phyloP scores from a whole-genome alignment of 2,113 vertebrate genomes.

The Junco hyemalis region DNA sequence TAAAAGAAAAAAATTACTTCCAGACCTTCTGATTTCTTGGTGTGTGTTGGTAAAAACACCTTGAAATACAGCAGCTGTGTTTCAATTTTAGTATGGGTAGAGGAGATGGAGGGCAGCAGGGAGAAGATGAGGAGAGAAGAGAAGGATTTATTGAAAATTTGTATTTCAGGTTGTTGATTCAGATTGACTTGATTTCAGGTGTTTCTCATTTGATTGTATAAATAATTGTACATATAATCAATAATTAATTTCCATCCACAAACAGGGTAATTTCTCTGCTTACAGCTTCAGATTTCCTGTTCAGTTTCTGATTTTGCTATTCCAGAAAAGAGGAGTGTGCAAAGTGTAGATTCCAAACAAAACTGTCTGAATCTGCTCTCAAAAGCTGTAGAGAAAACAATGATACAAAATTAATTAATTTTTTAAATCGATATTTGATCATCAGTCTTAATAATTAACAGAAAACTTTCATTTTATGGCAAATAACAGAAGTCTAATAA shows the following conservation, averaged over 20 bases:
- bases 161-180: not conserved
- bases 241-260: not conserved
- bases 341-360: not conserved
- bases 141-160: not conserved
- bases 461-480: conserved; percentile 18
- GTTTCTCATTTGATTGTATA: not conserved
- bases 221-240: not conserved
- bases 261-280: not conserved
- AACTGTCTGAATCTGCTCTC: not conserved
- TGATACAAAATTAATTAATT: not conserved
- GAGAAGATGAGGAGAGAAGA: not conserved
- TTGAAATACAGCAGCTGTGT: not conserved
- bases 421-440: not conserved
- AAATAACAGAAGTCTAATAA: conserved; percentile 28
- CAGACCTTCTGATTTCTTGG: not conserved
- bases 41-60: not conserved
- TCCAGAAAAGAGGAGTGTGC: not conserved
- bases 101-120: not conserved
- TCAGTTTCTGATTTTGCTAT: not conserved
- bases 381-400: not conserved
- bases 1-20: not conserved
- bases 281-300: not conserved
- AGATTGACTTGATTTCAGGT: not conserved
- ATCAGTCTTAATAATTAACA: not conserved
- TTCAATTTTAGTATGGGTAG: not conserved